phyloP scores from a whole-genome alignment of 2,888 invertebrate genomes.

The Meghimatium bilineatum region DNA sequence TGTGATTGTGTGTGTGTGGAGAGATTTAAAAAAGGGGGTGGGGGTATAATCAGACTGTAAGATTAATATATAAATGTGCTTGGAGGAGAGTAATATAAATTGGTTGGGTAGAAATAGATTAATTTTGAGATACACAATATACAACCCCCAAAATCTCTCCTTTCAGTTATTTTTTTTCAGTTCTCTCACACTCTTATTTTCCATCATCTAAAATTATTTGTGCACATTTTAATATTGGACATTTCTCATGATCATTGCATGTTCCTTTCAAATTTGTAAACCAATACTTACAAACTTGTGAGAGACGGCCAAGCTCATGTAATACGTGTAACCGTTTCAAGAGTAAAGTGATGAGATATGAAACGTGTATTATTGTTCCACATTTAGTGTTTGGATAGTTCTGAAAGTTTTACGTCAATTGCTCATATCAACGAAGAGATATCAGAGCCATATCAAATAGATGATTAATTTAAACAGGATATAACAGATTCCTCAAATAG shows the following conservation, averaged over 20 bases:
- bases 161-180: background rate
- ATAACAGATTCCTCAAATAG: too few relatives aligned
- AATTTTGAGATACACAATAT: background rate
- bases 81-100: background rate
- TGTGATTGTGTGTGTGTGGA: too few relatives aligned
- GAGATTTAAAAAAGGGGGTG: background rate
- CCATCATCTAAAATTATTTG: background rate
- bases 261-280: background rate
- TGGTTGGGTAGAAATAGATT: background rate
- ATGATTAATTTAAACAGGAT: too few relatives aligned
- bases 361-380: background rate
- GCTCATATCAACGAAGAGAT: too few relatives aligned
- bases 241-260: background rate
- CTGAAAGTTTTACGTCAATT: background rate
- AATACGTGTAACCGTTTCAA: background rate
- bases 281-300: background rate
- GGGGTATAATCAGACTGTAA: too few relatives aligned
- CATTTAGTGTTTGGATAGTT: background rate
- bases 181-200: background rate
- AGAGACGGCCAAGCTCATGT: background rate
- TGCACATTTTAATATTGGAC: background rate
- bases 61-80: too few relatives aligned
- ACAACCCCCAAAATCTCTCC: background rate
- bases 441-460: too few relatives aligned
- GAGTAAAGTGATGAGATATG: background rate